A percentile compares a stretch with the other conserved stretches of the same genome.
Conservation (phyloP, 2,113 vertebrate species). For the Trochalopteron elliotii region DNA sequence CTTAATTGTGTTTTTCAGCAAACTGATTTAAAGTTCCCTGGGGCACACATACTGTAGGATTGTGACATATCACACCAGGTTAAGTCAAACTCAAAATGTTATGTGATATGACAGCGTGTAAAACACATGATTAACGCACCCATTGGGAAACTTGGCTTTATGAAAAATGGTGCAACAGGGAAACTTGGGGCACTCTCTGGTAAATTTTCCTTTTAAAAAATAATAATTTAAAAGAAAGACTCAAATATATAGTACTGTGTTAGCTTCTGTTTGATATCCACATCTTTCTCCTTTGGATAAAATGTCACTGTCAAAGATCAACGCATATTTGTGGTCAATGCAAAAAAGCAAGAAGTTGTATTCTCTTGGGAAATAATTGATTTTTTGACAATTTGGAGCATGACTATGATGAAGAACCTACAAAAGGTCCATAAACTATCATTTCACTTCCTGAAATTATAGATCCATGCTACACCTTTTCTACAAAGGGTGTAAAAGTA, state of each 20-base stretch:
- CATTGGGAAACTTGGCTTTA: constrained; percentile 51
- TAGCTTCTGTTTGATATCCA: neutral
- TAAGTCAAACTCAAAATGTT: constrained; percentile 70
- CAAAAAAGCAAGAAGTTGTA: neutral
- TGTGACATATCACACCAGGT: constrained; percentile 74
- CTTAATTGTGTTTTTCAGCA: constrained; percentile 71
- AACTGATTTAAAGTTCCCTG: constrained; percentile 71
- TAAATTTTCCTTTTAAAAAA: constrained; percentile 4
- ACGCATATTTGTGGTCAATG: neutral
- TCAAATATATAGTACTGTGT: neutral
- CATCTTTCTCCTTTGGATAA: neutral
- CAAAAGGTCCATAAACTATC: neutral
- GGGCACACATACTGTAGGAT: constrained; percentile 59
- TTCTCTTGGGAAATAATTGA: neutral
- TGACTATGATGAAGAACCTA: neutral
- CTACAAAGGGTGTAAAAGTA: neutral
- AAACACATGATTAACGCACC: constrained; percentile 68
- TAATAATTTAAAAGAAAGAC: neutral
- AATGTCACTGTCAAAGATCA: neutral
- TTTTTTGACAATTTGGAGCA: neutral
- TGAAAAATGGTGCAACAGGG: constrained; percentile 25
- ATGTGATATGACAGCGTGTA: constrained; percentile 73
- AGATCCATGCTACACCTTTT: neutral
- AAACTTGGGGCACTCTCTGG: neutral
- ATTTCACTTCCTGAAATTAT: neutral